Base-by-base conservation (phyloP, 2,797 vertebrate genomes). In the Sparidentex hasta region DNA sequence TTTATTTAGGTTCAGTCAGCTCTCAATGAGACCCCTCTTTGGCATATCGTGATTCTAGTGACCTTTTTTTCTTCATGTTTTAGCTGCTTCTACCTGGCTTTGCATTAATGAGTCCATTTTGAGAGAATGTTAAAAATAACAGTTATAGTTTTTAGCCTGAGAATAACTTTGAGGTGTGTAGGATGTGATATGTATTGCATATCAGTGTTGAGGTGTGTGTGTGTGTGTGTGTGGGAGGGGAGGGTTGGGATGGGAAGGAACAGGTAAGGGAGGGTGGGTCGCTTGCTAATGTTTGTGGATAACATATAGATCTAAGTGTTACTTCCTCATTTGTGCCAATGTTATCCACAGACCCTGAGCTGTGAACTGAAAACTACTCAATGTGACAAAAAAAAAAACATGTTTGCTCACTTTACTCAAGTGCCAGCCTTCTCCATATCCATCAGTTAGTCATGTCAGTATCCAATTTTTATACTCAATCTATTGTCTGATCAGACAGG, bases 321-420 rank as follows among this genome's bases (percentile, higher is more conserved):
- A 85, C 84, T 85, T 90, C 75, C 77, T 90, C 70, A 82, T 90
- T 87, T 87, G 93, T 92, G 92, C 92, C 93, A 92, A 90, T 85
- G 82, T 92, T 90, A 76, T 90, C 87, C 89, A 88, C 90, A 87
- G 88, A 94, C 88, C 87, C 85, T 83, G 87, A 92, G 87, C 91
- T 92, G 91, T 93, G 92, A 93, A 91, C 80, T 85, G 75, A 88
- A 88, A 82, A 85, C 78, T 56, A 80, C 75, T 88, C 74, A 71
- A 64, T 83, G 75, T 84, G 78, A 87, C 75, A 67, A 80, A 78
- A 77, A 65, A 27, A 61, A n/a, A 20, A 25, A 69, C 46, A 70
- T 1, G 50, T 84, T 85, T 65, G 77, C 86, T 91, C 67, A 71
- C 74, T 74, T 84, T 71, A 81, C 80, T 82, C 70, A 85, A 88